phyloP scores from a whole-genome alignment of 92 coral and sea anemone genomes.

The Heteractis magnifica region DNA sequence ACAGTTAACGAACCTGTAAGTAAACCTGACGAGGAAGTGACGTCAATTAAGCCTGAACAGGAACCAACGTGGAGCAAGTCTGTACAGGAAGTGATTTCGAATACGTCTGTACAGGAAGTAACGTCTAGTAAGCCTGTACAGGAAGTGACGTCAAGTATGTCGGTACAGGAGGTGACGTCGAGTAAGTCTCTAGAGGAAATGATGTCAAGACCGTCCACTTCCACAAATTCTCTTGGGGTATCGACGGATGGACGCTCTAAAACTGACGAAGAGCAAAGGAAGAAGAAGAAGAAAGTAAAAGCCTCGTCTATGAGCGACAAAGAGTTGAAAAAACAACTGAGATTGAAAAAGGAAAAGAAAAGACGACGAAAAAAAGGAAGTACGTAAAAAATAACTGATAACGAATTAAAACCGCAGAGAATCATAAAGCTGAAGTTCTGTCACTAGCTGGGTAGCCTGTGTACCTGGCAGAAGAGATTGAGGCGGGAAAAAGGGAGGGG shows the following conservation, averaged over 20 bases:
- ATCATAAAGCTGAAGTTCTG: no score
- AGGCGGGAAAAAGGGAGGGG: no score
- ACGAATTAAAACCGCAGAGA: no score
- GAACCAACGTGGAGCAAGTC: not conserved
- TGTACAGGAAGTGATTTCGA: not conserved
- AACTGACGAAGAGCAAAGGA: not conserved
- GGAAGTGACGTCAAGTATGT: not conserved
- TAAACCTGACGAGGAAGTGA: not conserved
- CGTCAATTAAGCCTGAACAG: not conserved
- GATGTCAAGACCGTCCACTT: not conserved
- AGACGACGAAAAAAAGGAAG: slow-evolving; percentile 69
- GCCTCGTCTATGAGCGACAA: slow-evolving; percentile 47
- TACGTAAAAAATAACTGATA: slow-evolving; percentile 5
- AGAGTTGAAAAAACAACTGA: slow-evolving; percentile 48
- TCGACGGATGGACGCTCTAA: not conserved
- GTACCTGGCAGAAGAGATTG: no score
- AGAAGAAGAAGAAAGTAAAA: slow-evolving; percentile 25
- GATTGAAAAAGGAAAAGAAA: slow-evolving; percentile 62
- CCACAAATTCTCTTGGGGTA: not conserved
- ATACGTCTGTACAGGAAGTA: not conserved
- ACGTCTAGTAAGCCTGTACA: not conserved
- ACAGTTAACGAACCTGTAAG: not conserved
- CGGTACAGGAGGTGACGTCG: not conserved
- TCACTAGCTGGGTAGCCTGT: no score
- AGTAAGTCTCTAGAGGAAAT: not conserved